Evolutionary conservation across 2,888 invertebrate genomes (phyloP).

Genomic region (Tholera decimalis): DNA sequence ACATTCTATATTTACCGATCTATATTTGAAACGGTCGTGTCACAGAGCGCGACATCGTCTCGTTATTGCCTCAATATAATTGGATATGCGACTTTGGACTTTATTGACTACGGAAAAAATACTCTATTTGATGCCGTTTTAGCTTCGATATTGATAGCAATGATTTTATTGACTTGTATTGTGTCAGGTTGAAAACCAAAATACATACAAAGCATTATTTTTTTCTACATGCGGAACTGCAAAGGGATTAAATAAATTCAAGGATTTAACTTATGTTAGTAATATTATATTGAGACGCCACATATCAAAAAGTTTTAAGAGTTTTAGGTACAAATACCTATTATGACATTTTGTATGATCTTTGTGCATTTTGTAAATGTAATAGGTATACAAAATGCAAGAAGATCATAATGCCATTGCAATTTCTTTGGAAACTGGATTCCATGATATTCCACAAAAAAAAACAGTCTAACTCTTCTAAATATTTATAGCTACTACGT

Average conservation of each 20-base stretch:
- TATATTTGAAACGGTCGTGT: slow-evolving; percentile 86
- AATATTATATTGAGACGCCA: neutral
- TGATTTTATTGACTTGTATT: slow-evolving; percentile 24
- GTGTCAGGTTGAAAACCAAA: slow-evolving; percentile 11
- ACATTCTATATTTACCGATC: slow-evolving; percentile 82
- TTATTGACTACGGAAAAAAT: slow-evolving; percentile 61
- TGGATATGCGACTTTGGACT: slow-evolving; percentile 68
- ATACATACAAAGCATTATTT: neutral
- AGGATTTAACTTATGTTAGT: neutral
- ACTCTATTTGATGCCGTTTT: slow-evolving; percentile 48
- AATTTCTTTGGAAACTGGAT: neutral
- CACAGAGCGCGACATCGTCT: slow-evolving; percentile 84
- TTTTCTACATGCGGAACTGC: neutral
- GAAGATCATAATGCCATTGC: neutral
- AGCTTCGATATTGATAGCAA: slow-evolving; percentile 26
- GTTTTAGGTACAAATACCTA: too few species aligned
- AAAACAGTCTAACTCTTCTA: neutral
- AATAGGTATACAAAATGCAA: too few species aligned
- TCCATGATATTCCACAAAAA: neutral
- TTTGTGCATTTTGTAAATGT: too few species aligned
- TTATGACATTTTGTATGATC: too few species aligned
- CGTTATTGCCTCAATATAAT: slow-evolving; percentile 66
- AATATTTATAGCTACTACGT: slow-evolving; percentile 28
- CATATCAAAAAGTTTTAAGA: too few species aligned
- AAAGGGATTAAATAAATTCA: neutral